Percentiles rank a stretch among this genome's conserved stretches.
Conservation (phyloP, 2,888 invertebrate species). For the Calliopum simillimum region DNA sequence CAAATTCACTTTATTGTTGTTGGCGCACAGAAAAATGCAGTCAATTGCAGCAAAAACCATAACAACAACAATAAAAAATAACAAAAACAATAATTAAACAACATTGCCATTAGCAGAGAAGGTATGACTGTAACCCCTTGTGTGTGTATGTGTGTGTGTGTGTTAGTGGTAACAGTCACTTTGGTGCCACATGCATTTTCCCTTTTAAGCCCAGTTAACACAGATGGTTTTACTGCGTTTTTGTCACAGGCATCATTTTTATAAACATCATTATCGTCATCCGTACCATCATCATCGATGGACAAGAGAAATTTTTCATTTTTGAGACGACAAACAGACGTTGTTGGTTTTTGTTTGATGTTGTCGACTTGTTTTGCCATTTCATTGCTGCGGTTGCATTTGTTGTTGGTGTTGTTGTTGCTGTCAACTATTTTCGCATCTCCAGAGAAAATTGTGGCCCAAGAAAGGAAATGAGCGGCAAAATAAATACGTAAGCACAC, state of each 20-base stretch:
- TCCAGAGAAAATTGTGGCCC: conserved; percentile 16
- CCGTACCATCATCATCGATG: not conserved
- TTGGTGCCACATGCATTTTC: conserved; percentile 2
- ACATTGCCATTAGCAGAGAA: not conserved
- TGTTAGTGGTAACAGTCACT: not conserved
- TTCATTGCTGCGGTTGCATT: not conserved
- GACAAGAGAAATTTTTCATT: not conserved
- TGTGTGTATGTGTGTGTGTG: too few species aligned
- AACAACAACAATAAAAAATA: conserved; percentile 2
- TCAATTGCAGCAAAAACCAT: conserved; percentile 1
- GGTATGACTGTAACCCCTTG: not conserved
- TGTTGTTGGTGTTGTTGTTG: conserved; percentile 5
- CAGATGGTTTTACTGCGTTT: conserved; percentile 15
- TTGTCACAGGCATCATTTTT: conserved; percentile 3
- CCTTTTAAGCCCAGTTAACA: conserved; percentile 17
- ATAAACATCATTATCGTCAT: not conserved
- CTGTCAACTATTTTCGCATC: conserved; percentile 4
- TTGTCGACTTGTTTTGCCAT: too few species aligned
- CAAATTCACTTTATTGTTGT: not conserved
- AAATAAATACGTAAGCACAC: not conserved
- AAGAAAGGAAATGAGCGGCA: conserved; percentile 7
- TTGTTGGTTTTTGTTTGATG: not conserved
- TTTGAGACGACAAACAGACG: not conserved
- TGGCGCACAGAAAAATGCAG: conserved; percentile 2
- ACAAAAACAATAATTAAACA: not conserved